Conservation (phyloP, 2,113 vertebrate genomes). For the Gallinago jamesoni region DNA sequence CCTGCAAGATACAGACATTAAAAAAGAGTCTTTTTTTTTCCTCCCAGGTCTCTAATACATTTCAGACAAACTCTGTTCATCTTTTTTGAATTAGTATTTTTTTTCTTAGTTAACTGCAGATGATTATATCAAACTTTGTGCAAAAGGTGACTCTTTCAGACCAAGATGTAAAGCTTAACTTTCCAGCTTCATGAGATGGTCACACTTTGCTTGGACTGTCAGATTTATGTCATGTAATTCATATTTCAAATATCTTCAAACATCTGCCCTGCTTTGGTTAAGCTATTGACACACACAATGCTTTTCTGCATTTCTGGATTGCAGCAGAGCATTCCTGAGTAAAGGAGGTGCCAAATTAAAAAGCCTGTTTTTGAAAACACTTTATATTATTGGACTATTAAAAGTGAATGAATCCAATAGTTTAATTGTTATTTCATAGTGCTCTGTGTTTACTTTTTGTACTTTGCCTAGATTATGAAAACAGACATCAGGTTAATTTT, state of each 20-base stretch:
- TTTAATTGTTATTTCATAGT: constrained; percentile 19
- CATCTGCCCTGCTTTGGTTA: not conserved
- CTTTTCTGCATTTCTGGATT: not conserved
- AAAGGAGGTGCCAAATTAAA: constrained; percentile 3
- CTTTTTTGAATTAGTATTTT: not conserved
- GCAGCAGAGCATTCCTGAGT: not conserved
- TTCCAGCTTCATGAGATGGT: not conserved
- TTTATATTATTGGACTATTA: not conserved
- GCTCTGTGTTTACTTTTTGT: not conserved
- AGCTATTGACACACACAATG: not conserved
- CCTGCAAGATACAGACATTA: not conserved
- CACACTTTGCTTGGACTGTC: not conserved
- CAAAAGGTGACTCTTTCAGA: not conserved
- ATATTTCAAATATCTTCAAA: not conserved
- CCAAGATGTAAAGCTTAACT: not conserved
- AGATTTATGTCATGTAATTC: not conserved
- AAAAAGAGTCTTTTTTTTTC: not conserved
- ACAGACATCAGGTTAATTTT: constrained; percentile 27
- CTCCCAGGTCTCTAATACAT: not conserved
- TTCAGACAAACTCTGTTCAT: not conserved
- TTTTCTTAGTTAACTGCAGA: not conserved
- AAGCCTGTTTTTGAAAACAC: not conserved
- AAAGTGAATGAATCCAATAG: not conserved
- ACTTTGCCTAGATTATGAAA: constrained; percentile 17
- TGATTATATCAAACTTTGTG: not conserved